A percentile compares a stretch with the other conserved stretches of the same genome.
These are phyloP conservation scores for Litoditis marina DNA, from an alignment of 2,888 invertebrate genomes.

Conservation along the genomic window DNA sequence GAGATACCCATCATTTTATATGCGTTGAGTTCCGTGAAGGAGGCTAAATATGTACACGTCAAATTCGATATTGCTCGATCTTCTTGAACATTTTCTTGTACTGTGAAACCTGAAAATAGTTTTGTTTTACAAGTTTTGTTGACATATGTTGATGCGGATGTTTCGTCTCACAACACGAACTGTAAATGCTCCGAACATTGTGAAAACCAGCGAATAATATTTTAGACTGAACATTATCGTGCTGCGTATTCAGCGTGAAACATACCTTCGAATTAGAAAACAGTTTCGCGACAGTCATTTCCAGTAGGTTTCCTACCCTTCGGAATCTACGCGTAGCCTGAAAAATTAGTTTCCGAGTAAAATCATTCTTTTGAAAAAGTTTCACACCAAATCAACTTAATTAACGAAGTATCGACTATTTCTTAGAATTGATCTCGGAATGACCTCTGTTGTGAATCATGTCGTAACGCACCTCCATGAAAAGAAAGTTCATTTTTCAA, in stretches of 20 bases:
- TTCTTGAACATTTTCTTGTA: constrained; percentile 62
- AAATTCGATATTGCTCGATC: constrained; percentile 47
- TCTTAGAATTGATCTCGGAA: no score
- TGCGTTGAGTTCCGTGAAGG: not conserved
- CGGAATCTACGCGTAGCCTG: constrained; percentile 57
- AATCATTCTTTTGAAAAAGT: constrained; percentile 5
- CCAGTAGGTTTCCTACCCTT: constrained; percentile 53
- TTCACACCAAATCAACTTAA: no score
- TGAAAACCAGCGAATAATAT: no score
- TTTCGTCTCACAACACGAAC: no score
- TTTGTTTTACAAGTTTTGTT: no score
- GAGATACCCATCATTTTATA: not conserved
- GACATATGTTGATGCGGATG: no score
- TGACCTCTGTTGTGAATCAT: not conserved
- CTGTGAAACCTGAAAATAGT: constrained; percentile 48
- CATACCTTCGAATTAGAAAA: constrained; percentile 48
- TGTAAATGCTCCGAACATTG: no score
- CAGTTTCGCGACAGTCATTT: constrained; percentile 61
- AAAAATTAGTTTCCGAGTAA: constrained; percentile 10
- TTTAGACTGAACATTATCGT: no score
- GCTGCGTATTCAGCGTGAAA: no score
- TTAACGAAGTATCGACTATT: not conserved
- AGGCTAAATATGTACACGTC: not conserved
- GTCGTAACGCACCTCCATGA: no score
- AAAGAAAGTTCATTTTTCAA: not conserved